A percentile compares a stretch with the other conserved stretches of the same genome.
phyloP scores from a whole-genome alignment of 2,113 vertebrate species.

The Deroptyus accipitrinus region DNA sequence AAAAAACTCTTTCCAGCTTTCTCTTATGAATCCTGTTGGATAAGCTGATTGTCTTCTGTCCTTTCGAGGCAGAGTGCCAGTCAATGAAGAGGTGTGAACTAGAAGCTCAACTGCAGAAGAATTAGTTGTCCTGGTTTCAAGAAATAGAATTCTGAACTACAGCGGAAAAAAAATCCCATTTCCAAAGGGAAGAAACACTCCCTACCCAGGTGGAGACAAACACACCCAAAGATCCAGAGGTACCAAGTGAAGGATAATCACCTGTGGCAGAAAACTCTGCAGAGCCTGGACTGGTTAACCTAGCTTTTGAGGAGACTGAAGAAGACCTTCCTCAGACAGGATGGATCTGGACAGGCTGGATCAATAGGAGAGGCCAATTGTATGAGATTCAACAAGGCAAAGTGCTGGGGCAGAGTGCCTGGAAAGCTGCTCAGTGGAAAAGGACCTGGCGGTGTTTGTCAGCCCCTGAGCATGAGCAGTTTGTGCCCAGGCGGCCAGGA shows the following conservation, averaged over 20 bases:
- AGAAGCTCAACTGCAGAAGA: constrained; percentile 83
- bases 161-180: constrained; percentile 74
- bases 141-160: constrained; percentile 75
- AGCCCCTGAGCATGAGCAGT: background rate
- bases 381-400: background rate
- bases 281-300: constrained; percentile 80
- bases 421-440: background rate
- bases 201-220: constrained; percentile 61
- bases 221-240: background rate
- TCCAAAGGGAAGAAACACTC: constrained; percentile 75
- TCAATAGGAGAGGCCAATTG: rapidly evolving
- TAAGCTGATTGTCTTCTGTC: constrained; percentile 79
- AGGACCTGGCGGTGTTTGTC: background rate
- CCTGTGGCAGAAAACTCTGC: constrained; percentile 9
- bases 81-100: constrained; percentile 81
- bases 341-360: background rate
- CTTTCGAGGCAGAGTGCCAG: constrained; percentile 74
- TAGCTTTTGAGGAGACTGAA: constrained; percentile 80
- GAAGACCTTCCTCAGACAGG: constrained; percentile 75
- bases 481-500: background rate
- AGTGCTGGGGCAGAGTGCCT: background rate
- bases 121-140: constrained; percentile 76
- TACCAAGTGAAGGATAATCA: background rate
- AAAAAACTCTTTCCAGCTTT: constrained; percentile 79
- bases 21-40: constrained; percentile 82